Evolutionary conservation across 2,797 vertebrate genomes (phyloP), one percentile per base, ranked within the genome.

Genomic region (Fratercula arctica): DNA sequence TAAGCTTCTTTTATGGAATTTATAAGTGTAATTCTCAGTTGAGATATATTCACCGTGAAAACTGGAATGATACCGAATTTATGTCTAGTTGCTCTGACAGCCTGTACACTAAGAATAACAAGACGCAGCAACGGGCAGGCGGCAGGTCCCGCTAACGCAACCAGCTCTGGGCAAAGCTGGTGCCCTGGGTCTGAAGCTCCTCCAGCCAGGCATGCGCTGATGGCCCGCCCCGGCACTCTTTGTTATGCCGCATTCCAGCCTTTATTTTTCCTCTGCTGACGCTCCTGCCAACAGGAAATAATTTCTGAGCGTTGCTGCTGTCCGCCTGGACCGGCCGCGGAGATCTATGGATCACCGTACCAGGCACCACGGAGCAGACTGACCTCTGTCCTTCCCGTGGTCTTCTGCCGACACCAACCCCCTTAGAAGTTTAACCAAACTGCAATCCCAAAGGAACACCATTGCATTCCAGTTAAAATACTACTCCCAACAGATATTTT

Each of bases 41-140:
- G 39, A 29, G 72, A 57, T 7, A 64, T 13, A 88, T 4, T 39
- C 31, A 37, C 29, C 35, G 31, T 59, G 80, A 43, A 54, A 89
- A 35, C 39, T 10, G n/a, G 41, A 72, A 50, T 2, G 50, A 43
- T 11, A 41, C 14, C 1, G 8, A 7, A 61, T 61, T 57, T 50
- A 33, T 31, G 72, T 68, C 24, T 33, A 75, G 78, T 33, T 80
- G 19, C 29, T 74, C 82, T 43, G 43, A 13, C 18, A 87, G 88
- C 61, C 35, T 41, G 16, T 16, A 6, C 24, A 5, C 0, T 5
- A 11, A 7, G 46, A 46, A 16, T 3, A 10, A 28, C 6, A 33
- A 33, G 76, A 25, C 35, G 28, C 77, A 66, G 85, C 15, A 20
- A 60, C 0, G 51, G 63, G 48, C 68, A 84, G 63, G 68, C 56